Conservation (phyloP, 2,888 invertebrate genomes). For the Uloborus plumipes region DNA sequence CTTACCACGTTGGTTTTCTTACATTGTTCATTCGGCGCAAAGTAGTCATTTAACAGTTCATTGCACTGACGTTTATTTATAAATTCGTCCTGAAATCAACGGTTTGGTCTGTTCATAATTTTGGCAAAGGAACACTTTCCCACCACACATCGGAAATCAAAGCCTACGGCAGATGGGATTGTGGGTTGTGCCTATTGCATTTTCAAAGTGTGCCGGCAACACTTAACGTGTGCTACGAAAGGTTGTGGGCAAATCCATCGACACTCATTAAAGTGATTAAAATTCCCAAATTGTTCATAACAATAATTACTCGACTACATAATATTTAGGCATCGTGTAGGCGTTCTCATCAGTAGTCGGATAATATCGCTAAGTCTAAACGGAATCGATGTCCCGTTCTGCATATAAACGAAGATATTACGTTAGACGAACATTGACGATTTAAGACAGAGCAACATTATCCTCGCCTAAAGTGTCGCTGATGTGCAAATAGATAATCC, state of each 20-base stretch:
- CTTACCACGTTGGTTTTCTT: too few species aligned
- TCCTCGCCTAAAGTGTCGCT: constrained; percentile 94
- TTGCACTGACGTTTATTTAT: too few species aligned
- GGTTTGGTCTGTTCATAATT: too few species aligned
- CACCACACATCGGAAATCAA: too few species aligned
- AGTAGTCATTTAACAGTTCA: too few species aligned
- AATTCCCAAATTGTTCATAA: constrained; percentile 39
- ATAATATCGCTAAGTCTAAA: constrained; percentile 39
- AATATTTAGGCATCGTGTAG: constrained; percentile 39
- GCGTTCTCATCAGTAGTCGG: constrained; percentile 27
- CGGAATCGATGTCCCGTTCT: constrained; percentile 37
- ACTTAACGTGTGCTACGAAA: constrained; percentile 37
- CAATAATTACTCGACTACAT: constrained; percentile 40
- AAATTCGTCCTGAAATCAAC: too few species aligned
- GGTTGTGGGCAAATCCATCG: constrained; percentile 16
- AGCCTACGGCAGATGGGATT: too few species aligned
- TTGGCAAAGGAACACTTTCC: too few species aligned
- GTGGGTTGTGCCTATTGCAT: constrained; percentile 9
- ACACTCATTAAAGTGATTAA: constrained; percentile 32
- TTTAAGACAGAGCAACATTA: constrained; percentile 56
- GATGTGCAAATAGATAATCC: constrained; percentile 96
- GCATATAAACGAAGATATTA: constrained; percentile 39
- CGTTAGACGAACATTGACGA: constrained; percentile 30
- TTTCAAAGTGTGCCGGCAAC: constrained; percentile 24
- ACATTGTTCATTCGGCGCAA: too few species aligned